Conservation (phyloP, 2,113 vertebrate species). For the Protobothrops mucrosquamatus region DNA sequence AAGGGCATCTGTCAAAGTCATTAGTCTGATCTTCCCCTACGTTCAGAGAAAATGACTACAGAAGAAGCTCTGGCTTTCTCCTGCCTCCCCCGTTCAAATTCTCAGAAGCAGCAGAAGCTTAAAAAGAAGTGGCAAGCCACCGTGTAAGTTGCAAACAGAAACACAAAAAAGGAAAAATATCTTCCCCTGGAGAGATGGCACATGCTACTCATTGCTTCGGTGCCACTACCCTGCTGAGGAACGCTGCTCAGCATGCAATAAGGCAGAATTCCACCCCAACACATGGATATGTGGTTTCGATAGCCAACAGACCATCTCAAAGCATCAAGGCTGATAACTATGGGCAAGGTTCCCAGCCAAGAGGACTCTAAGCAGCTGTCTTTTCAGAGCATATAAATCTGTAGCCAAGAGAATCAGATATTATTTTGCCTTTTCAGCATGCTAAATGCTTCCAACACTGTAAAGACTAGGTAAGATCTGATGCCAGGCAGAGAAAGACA, state of each 20-base stretch:
- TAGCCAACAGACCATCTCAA: conserved; percentile 68
- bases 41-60: not conserved
- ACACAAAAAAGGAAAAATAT: conserved; percentile 5
- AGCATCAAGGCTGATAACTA: conserved; percentile 58
- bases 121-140: conserved; percentile 25
- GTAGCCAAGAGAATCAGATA: conserved; percentile 46
- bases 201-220: conserved; percentile 47
- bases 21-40: not conserved
- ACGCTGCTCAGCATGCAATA: conserved; percentile 52
- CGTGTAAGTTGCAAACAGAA: conserved; percentile 31
- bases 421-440: conserved; percentile 15
- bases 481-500: conserved; percentile 18
- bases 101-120: conserved; percentile 7
- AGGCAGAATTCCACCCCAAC: conserved; percentile 62
- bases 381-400: conserved; percentile 48
- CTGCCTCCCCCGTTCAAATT: not conserved
- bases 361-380: conserved; percentile 49
- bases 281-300: conserved; percentile 57
- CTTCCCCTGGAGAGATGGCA: conserved; percentile 57
- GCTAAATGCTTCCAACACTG: not conserved
- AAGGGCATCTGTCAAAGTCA: conserved; percentile 6
- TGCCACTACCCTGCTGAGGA: conserved; percentile 45
- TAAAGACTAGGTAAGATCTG: not conserved
- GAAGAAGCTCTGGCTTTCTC: not conserved
- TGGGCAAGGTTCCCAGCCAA: conserved; percentile 64